These are phyloP conservation scores for Hyles euphorbiae DNA, from an alignment of 1,140 invertebrate genomes.

Conservation along the genomic window DNA sequence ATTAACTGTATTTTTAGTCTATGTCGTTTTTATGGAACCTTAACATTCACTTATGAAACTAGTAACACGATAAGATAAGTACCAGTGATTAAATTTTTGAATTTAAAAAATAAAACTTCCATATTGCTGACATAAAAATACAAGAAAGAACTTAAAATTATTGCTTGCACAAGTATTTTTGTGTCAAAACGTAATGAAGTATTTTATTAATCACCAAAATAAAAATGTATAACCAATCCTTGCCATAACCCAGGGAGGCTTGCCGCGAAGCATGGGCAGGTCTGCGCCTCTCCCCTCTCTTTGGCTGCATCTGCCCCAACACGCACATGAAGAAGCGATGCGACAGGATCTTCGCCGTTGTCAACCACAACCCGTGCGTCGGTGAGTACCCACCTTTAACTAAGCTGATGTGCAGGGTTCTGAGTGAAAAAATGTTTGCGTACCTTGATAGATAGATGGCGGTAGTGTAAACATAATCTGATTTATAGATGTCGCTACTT, in stretches of 20 bases:
- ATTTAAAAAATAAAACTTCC: too few species aligned
- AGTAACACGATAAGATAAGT: too few species aligned
- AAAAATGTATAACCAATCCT: too few species aligned
- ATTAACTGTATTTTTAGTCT: too few species aligned
- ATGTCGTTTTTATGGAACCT: too few species aligned
- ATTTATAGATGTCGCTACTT: not conserved
- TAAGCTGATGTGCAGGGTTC: constrained; percentile 35
- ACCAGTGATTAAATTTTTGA: too few species aligned
- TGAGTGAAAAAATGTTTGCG: constrained; percentile 31
- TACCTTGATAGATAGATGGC: not conserved
- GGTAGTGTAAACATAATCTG: not conserved
- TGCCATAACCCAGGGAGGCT: constrained; percentile 77
- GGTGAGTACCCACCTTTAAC: constrained; percentile 81
- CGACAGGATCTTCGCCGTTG: constrained; percentile 88
- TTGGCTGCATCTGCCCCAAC: constrained; percentile 93
- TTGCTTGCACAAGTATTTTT: too few species aligned
- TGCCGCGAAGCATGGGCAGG: constrained; percentile 91
- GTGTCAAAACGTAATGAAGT: too few species aligned
- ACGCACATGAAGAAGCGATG: constrained; percentile 91
- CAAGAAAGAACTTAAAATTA: too few species aligned
- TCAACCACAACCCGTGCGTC: constrained; percentile 93
- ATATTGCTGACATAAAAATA: too few species aligned
- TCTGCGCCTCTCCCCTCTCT: constrained; percentile 88
- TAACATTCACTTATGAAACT: too few species aligned
- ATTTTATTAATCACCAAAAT: too few species aligned